Percentiles rank a stretch among this genome's conserved stretches.
Evolutionary conservation across 1,140 invertebrate species (phyloP).

Genomic region (Zaprionus africanus): DNA sequence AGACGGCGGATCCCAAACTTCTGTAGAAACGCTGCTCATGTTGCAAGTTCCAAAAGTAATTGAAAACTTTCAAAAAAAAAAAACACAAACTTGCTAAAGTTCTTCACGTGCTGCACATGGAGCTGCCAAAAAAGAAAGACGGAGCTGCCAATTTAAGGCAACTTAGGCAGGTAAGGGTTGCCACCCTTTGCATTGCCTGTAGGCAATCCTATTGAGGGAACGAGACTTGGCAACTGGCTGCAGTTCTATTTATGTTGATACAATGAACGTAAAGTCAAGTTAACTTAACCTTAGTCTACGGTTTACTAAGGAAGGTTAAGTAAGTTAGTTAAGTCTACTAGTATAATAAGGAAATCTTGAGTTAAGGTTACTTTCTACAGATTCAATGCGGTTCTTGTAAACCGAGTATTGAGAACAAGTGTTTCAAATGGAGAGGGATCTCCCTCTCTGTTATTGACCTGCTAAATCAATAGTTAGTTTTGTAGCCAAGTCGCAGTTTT

Average conservation of each 20-base stretch:
- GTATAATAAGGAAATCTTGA: too few relatives aligned
- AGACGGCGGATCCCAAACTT: background rate
- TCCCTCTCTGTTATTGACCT: slow-evolving; percentile 30
- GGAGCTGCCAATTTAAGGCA: slow-evolving; percentile 10
- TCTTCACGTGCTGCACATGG: background rate
- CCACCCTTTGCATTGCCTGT: background rate
- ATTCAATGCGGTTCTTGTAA: too few relatives aligned
- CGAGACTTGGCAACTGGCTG: too few relatives aligned
- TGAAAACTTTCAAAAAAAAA: background rate
- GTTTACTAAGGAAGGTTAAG: too few relatives aligned
- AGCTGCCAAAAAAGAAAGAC: background rate
- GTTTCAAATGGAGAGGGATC: background rate
- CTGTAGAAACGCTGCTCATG: background rate
- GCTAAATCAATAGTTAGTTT: slow-evolving; percentile 51
- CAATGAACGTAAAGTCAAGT: too few relatives aligned
- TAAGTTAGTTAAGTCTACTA: too few relatives aligned
- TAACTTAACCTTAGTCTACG: too few relatives aligned
- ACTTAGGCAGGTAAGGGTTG: background rate
- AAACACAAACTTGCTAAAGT: background rate
- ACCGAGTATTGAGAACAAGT: background rate
- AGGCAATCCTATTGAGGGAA: background rate
- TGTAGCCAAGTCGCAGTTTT: slow-evolving; percentile 55
- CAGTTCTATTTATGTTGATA: too few relatives aligned
- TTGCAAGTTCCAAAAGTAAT: background rate
- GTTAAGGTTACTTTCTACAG: too few relatives aligned